These are phyloP conservation scores for Huso huso DNA, from an alignment of 2,797 vertebrate species.

Conservation along the genomic window DNA sequence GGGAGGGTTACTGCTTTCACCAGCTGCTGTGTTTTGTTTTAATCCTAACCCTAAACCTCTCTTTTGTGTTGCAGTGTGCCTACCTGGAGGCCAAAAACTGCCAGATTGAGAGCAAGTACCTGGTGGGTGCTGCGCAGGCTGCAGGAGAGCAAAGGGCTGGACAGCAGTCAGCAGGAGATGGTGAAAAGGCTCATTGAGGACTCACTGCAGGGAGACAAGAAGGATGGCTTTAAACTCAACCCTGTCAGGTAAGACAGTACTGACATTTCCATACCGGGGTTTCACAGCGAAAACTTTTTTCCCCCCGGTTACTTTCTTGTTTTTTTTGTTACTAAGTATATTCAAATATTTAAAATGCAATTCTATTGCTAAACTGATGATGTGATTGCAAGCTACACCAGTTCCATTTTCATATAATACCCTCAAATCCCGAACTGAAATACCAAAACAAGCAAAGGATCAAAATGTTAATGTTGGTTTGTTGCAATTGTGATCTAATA, in stretches of 20 bases:
- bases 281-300: too few species aligned
- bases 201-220: constrained; percentile 62
- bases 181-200: constrained; percentile 70
- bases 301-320: too few species aligned
- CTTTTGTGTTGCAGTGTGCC: constrained; percentile 62
- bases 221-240: constrained; percentile 41
- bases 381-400: too few species aligned
- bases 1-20: not conserved
- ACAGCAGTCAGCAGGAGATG: constrained; percentile 41
- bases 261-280: too few species aligned
- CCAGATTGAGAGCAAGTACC: constrained; percentile 81
- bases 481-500: too few species aligned
- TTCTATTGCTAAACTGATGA: too few species aligned
- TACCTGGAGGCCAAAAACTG: constrained; percentile 78
- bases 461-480: too few species aligned
- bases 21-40: constrained; percentile 10
- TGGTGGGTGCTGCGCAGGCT: constrained; percentile 68
- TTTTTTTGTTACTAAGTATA: too few species aligned
- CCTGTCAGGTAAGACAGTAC: constrained; percentile 58
- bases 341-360: too few species aligned
- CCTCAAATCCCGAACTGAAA: too few species aligned
- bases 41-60: not conserved
- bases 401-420: too few species aligned
- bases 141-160: constrained; percentile 63
- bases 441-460: too few species aligned